Evolutionary conservation across 2,888 invertebrate genomes (phyloP).

Genomic region (Eristalinus sepulchralis): DNA sequence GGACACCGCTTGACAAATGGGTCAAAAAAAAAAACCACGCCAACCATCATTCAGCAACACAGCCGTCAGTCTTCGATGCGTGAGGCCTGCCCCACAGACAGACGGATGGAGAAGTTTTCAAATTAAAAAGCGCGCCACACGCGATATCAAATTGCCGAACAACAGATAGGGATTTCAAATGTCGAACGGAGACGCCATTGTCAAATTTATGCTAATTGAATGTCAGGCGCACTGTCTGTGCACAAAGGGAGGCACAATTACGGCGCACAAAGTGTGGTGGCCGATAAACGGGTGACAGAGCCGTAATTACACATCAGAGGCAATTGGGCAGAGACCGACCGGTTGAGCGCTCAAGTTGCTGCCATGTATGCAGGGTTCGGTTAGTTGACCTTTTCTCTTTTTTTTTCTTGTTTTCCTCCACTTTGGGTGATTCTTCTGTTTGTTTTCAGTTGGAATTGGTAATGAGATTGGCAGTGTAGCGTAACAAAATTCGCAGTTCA

Average conservation of each 20-base stretch:
- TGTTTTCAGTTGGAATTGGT: not conserved
- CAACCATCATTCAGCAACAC: constrained; percentile 31
- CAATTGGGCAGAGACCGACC: not conserved
- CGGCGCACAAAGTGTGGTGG: not conserved
- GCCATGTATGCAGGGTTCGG: not conserved
- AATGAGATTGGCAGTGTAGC: not conserved
- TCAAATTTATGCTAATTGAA: constrained; percentile 41
- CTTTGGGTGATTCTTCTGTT: not conserved
- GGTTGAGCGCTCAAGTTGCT: not conserved
- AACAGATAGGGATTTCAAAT: not conserved
- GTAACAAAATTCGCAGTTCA: not conserved
- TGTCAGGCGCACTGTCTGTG: not conserved
- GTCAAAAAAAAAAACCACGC: too few relatives aligned
- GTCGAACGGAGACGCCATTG: constrained; percentile 14
- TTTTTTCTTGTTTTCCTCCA: not conserved
- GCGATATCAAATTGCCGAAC: not conserved
- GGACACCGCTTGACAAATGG: constrained; percentile 2
- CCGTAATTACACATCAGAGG: not conserved
- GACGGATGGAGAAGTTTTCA: not conserved
- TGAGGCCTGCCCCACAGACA: not conserved
- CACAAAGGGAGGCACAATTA: constrained; percentile 28
- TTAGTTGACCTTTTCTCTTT: not conserved
- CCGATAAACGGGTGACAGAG: not conserved
- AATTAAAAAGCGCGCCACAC: constrained; percentile 16
- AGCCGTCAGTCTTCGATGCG: not conserved